phyloP scores from a whole-genome alignment of 2,113 vertebrate species.

The Psammodynastes pulverulentus region DNA sequence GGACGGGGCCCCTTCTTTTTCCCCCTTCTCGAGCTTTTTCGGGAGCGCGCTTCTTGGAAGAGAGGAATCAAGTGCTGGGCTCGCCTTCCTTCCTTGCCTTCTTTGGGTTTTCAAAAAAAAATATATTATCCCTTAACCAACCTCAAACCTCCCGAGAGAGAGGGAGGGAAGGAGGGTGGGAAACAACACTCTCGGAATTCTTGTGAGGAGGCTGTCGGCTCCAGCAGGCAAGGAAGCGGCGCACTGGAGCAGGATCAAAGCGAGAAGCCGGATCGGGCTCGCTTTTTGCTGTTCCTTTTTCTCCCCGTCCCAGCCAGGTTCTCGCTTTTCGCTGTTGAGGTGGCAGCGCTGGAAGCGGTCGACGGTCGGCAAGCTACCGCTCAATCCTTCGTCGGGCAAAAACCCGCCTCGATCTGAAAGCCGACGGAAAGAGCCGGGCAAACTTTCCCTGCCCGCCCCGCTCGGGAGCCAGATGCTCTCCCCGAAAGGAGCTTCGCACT shows the following conservation, averaged over 20 bases:
- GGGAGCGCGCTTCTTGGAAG: conserved; percentile 56
- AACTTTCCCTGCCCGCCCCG: conserved; percentile 56
- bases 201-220: background rate
- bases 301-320: conserved; percentile 36
- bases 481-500: conserved; percentile 43
- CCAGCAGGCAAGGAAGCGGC: conserved; percentile 44
- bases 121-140: conserved; percentile 58
- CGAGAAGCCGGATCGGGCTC: conserved; percentile 42
- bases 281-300: too few relatives aligned
- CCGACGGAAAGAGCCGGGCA: conserved; percentile 49
- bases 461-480: conserved; percentile 46
- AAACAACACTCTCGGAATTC: conserved; percentile 22
- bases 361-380: conserved; percentile 47
- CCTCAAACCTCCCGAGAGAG: conserved; percentile 66
- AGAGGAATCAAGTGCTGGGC: conserved; percentile 21
- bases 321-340: background rate
- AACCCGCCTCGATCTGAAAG: conserved; percentile 49
- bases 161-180: conserved; percentile 50
- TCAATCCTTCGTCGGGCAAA: conserved; percentile 50
- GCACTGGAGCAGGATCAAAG: conserved; percentile 45
- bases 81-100: conserved; percentile 39
- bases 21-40: conserved; percentile 63
- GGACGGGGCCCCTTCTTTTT: conserved; percentile 50
- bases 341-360: conserved; percentile 36
- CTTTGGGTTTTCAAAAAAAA: background rate